Evolutionary conservation across 1,140 invertebrate species (phyloP).

Genomic region (Cryptotermes secundus): DNA sequence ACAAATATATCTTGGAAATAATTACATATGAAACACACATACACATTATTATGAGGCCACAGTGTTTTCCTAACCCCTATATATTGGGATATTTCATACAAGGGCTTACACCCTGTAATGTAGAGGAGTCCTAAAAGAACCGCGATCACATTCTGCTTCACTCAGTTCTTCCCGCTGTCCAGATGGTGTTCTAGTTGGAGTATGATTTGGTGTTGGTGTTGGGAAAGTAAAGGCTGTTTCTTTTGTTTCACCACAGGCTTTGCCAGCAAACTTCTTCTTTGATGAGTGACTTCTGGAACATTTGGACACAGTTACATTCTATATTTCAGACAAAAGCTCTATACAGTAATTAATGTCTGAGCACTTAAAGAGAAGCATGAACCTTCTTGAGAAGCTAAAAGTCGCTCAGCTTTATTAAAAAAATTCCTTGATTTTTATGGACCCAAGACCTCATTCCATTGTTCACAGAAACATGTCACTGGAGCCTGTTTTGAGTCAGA

Average conservation of each 20-base stretch:
- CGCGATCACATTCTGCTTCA: slow-evolving; percentile 33
- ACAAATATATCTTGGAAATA: not conserved
- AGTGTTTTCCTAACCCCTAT: not conserved
- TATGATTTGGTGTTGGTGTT: slow-evolving; percentile 18
- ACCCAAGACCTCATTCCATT: too few species aligned
- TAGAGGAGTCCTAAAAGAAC: not conserved
- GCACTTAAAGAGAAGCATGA: too few species aligned
- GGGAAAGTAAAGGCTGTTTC: slow-evolving; percentile 35
- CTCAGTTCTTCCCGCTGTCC: slow-evolving; percentile 30
- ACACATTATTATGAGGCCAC: not conserved
- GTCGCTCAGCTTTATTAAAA: too few species aligned
- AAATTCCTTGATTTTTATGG: too few species aligned
- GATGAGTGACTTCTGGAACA: slow-evolving; percentile 33
- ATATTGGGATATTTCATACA: not conserved
- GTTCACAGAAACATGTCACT: too few species aligned
- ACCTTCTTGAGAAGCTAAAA: not conserved
- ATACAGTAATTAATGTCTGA: too few species aligned
- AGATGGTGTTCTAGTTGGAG: not conserved
- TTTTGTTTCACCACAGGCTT: slow-evolving; percentile 22
- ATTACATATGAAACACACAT: not conserved
- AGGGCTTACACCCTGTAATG: slow-evolving; percentile 24
- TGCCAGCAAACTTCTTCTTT: slow-evolving; percentile 31
- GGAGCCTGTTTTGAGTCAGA: too few species aligned
- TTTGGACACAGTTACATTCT: not conserved
- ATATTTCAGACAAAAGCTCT: not conserved